These are phyloP conservation scores for Musca vetustissima DNA, from an alignment of 1,140 invertebrate species.

Conservation along the genomic window DNA sequence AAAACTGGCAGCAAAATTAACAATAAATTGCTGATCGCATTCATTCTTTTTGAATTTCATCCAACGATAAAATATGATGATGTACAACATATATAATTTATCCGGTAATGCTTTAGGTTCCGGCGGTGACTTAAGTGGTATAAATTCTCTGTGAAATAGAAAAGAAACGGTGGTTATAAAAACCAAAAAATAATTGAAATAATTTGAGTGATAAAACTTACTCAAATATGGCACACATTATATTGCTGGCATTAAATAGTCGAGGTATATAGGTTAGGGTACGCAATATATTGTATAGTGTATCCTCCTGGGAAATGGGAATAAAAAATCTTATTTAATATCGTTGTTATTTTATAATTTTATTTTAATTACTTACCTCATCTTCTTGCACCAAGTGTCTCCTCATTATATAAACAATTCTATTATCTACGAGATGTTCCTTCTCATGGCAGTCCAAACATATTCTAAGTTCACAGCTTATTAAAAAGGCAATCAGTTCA, in stretches of 20 bases:
- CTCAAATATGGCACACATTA: slow-evolving; percentile 42
- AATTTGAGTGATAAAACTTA: slow-evolving; percentile 18
- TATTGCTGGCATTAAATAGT: slow-evolving; percentile 38
- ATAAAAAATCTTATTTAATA: no score
- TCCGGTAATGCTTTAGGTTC: slow-evolving; percentile 40
- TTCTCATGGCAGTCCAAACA: slow-evolving; percentile 34
- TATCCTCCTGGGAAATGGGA: neutral
- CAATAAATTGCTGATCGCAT: slow-evolving; percentile 33
- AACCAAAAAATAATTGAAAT: neutral
- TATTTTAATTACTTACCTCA: slow-evolving; percentile 5
- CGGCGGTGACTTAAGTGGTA: slow-evolving; percentile 26
- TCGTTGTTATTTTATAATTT: no score
- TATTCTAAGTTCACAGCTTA: slow-evolving; percentile 42
- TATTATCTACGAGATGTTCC: slow-evolving; percentile 37
- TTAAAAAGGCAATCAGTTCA: slow-evolving; percentile 42
- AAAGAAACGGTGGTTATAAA: neutral
- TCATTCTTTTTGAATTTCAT: slow-evolving; percentile 39
- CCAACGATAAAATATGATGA: slow-evolving; percentile 41
- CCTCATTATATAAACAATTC: slow-evolving; percentile 36
- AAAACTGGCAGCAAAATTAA: slow-evolving; percentile 43
- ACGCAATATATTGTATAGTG: slow-evolving; percentile 27
- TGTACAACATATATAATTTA: slow-evolving; percentile 31
- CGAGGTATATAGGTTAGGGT: slow-evolving; percentile 42
- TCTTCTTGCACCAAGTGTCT: slow-evolving; percentile 24
- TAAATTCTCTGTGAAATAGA: slow-evolving; percentile 7